Percentiles rank a stretch among this genome's conserved stretches.
phyloP scores from a whole-genome alignment of 2,113 vertebrate genomes.

The Clinocottus analis region DNA sequence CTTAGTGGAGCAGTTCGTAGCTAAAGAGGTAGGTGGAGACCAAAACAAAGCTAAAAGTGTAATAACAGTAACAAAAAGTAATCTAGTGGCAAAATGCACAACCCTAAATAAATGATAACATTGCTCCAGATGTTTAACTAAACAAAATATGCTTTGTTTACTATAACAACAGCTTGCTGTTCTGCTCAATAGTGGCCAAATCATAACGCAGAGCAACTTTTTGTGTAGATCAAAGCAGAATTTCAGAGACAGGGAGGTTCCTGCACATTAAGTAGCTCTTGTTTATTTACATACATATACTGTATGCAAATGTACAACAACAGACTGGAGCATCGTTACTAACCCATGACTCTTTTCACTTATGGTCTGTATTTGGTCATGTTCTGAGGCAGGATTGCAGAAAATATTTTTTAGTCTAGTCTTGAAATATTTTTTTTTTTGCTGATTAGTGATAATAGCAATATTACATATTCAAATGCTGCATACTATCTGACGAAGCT shows the following conservation, averaged over 20 bases:
- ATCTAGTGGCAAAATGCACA: not conserved
- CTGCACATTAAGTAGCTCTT: not conserved
- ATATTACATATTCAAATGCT: not conserved
- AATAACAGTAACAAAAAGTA: not conserved
- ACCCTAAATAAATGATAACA: not conserved
- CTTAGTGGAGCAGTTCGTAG: not conserved
- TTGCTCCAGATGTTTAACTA: not conserved
- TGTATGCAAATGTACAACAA: slow-evolving; percentile 37
- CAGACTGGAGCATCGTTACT: not conserved
- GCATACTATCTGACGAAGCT: not conserved
- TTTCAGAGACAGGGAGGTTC: slow-evolving; percentile 2
- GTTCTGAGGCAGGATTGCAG: slow-evolving; percentile 1
- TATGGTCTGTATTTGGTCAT: not conserved
- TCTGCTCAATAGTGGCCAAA: not conserved
- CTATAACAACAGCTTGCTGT: not conserved
- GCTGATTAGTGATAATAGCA: not conserved
- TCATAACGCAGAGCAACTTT: not conserved
- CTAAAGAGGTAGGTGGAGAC: not conserved
- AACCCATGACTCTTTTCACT: not conserved
- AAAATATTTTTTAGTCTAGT: not conserved
- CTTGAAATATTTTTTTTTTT: not conserved
- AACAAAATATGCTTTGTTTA: not conserved
- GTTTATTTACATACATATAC: slow-evolving; percentile 48
- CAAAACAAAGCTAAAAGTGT: not conserved
- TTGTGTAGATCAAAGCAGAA: not conserved